These are phyloP conservation scores for Linnaemya vulpina DNA, from an alignment of 2,888 invertebrate species.

Conservation along the genomic window DNA sequence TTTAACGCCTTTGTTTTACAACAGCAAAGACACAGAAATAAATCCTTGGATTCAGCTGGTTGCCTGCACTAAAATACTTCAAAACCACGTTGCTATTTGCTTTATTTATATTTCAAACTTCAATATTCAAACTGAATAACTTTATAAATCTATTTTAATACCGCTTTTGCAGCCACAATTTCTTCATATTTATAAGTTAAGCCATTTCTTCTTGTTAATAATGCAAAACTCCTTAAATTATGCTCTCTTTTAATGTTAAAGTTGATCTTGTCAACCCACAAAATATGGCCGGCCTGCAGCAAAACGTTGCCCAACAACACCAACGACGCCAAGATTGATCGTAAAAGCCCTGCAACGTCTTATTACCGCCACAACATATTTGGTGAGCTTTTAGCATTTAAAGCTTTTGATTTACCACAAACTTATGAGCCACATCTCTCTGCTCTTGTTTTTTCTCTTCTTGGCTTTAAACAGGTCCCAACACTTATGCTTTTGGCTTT, in stretches of 20 bases:
- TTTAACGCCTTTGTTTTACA: no score
- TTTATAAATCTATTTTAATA: no score
- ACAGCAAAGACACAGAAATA: no score
- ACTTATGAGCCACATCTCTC: slow-evolving; percentile 38
- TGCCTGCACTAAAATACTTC: no score
- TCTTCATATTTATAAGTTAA: no score
- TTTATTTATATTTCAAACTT: no score
- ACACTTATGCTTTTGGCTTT: slow-evolving; percentile 89
- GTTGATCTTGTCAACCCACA: slow-evolving; percentile 72
- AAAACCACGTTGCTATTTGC: no score
- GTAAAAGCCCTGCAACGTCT: slow-evolving; percentile 71
- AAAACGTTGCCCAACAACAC: slow-evolving; percentile 39
- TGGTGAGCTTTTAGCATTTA: slow-evolving; percentile 75
- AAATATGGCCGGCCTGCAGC: slow-evolving; percentile 71
- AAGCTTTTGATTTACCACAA: slow-evolving; percentile 41
- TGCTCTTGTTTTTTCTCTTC: slow-evolving; percentile 32
- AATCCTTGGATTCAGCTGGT: no score
- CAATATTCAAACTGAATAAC: no score
- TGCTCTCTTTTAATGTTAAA: slow-evolving; percentile 37
- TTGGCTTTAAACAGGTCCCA: slow-evolving; percentile 83
- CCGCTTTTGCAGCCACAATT: no score
- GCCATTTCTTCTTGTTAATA: background rate
- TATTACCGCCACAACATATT: slow-evolving; percentile 79
- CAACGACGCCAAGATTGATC: slow-evolving; percentile 21
- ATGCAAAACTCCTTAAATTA: slow-evolving; percentile 66